Evolutionary conservation across 2,797 vertebrate genomes (phyloP), one percentile per base, ranked within the genome.

Genomic region (Fringilla coelebs): DNA sequence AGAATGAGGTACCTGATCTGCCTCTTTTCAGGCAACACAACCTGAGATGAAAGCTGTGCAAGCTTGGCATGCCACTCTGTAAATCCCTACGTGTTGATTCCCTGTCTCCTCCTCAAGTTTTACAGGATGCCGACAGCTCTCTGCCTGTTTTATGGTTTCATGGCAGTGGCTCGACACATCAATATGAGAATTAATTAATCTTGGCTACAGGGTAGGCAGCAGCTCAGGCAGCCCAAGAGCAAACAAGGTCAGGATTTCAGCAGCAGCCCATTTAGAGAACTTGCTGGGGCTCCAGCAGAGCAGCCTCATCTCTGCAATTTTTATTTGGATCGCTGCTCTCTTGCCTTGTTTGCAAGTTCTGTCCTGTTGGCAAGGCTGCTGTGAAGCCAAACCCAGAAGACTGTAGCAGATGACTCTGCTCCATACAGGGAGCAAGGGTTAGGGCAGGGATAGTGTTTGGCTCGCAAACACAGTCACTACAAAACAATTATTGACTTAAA

Each of bases 201-300:
- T 86, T 95, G 57, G 41, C 85, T 91, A 88, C 68, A 38, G 87
- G 74, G 85, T 40, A 85, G 85, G 78, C 70, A 74, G 73, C 49
- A 57, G 88, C 62, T 96, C 51, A 15, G 66, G 77, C 88, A 86
- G 77, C 58, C 85, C 76, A 84, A 93, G 89, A 96, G 78, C 90
- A 71, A 93, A 60, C 79, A 91, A 94, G 84, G 95, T 95, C 96
- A 96, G 78, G 88, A 88, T 93, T 86, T 94, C 94, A 94, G 88
- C 82, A 94, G 25, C 38, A 93, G 71, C 85, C 85, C 85, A 72
- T 95, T 90, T 79, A 52, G 60, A 90, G 89, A 80, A 75, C 68
- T 94, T 62, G 73, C 88, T n/a, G 58, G 82, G 60, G 55, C 90
- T 93, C 86, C 71, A 49, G 87, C 81, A 45, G 73, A 92, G 67